A percentile compares a stretch with the other conserved stretches of the same genome.
Evolutionary conservation across 2,113 vertebrate genomes (phyloP).

Genomic region (Mirounga angustirostris): DNA sequence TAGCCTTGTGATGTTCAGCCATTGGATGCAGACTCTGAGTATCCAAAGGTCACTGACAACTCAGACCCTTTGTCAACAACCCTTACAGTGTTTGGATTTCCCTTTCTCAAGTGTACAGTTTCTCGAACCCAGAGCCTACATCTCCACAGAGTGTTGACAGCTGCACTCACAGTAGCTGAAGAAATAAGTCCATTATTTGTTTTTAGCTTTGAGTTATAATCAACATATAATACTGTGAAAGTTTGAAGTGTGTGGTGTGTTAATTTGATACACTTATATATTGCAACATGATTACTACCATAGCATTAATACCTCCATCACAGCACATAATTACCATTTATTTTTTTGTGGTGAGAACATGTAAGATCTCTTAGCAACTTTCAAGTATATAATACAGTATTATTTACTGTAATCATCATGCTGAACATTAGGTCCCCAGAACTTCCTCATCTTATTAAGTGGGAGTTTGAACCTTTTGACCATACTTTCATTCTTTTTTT

Average conservation of each 20-base stretch:
- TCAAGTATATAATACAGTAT: neutral
- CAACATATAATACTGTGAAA: neutral
- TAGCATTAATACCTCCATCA: neutral
- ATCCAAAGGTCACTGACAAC: neutral
- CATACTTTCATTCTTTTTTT: neutral
- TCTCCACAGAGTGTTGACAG: neutral
- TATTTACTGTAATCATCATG: neutral
- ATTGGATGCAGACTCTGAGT: neutral
- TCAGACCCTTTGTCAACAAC: neutral
- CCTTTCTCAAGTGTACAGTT: neutral
- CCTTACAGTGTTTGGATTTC: neutral
- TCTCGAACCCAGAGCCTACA: neutral
- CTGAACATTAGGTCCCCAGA: neutral
- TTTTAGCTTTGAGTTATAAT: neutral
- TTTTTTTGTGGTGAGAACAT: neutral
- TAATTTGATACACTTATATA: neutral
- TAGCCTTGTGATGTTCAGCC: neutral
- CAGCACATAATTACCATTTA: neutral
- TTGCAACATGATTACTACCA: neutral
- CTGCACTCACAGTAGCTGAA: neutral
- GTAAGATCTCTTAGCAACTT: neutral
- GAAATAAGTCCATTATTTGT: neutral
- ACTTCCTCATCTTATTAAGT: neutral
- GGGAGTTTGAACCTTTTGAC: neutral
- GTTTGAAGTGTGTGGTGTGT: neutral